Percentiles rank a stretch among this genome's conserved stretches.
These are phyloP conservation scores for Callyntrura sp. DNA, from an alignment of 2,888 invertebrate species.

Conservation along the genomic window DNA sequence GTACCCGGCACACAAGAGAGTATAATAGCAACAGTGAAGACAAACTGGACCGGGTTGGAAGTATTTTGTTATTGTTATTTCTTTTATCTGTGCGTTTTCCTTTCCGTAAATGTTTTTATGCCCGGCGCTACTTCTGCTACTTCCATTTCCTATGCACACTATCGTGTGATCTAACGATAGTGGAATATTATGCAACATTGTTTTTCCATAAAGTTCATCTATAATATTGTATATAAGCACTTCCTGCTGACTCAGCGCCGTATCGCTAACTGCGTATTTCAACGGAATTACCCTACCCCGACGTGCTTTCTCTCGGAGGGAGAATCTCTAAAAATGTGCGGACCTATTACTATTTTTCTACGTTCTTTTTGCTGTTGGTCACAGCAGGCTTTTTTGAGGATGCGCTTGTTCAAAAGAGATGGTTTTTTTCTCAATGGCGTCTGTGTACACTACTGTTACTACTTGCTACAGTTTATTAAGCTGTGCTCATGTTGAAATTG, in stretches of 20 bases:
- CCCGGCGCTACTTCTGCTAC: neutral
- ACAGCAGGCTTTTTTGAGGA: constrained; percentile 24
- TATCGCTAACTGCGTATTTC: constrained; percentile 39
- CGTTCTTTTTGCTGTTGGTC: constrained; percentile 7
- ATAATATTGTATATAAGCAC: constrained; percentile 36
- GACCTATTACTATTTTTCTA: constrained; percentile 1
- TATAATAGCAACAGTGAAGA: neutral
- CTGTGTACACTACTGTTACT: neutral
- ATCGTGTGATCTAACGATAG: constrained; percentile 45
- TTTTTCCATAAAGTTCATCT: constrained; percentile 58
- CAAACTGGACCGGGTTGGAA: constrained; percentile 1
- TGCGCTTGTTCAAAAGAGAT: neutral
- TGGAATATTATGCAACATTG: constrained; percentile 70
- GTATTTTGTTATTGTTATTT: constrained; percentile 31
- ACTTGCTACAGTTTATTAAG: neutral
- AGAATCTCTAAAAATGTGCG: neutral
- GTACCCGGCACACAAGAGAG: neutral
- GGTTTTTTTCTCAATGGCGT: neutral
- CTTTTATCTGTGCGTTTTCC: constrained; percentile 43
- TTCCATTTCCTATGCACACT: constrained; percentile 38
- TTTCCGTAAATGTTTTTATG: constrained; percentile 42
- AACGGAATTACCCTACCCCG: neutral
- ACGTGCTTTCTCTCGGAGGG: neutral
- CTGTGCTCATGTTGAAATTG: neutral
- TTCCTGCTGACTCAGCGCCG: constrained; percentile 54